These are phyloP conservation scores for Phodopus roborovskii DNA, from an alignment of 2,113 vertebrate species.

Conservation along the genomic window DNA sequence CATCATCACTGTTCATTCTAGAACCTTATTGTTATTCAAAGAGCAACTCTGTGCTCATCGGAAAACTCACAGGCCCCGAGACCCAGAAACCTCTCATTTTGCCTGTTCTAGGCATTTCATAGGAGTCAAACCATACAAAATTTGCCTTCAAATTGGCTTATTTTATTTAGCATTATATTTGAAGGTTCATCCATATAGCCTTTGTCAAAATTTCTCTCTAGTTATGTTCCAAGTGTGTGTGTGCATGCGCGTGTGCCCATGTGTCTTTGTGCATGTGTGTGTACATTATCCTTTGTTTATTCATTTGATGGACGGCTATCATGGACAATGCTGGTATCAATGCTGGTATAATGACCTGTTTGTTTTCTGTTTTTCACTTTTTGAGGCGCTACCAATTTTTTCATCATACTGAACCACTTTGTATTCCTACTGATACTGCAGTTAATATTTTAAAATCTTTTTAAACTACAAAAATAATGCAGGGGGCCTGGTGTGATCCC, in stretches of 20 bases:
- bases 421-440: not conserved
- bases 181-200: not conserved
- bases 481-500: not conserved
- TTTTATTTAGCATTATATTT: not conserved
- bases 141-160: not conserved
- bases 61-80: not conserved
- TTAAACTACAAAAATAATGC: slow-evolving; percentile 7
- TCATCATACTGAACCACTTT: not conserved
- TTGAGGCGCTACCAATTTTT: not conserved
- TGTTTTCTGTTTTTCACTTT: not conserved
- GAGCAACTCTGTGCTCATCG: not conserved
- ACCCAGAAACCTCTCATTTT: not conserved
- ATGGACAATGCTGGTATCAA: not conserved
- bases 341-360: not conserved
- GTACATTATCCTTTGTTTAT: not conserved
- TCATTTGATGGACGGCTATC: not conserved
- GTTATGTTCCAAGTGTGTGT: not conserved
- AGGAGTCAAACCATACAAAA: not conserved
- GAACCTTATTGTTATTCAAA: not conserved
- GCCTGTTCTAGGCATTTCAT: not conserved
- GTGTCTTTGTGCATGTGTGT: not conserved
- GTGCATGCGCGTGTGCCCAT: too few relatives aligned
- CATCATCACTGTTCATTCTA: not conserved
- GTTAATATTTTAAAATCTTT: not conserved
- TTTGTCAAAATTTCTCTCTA: not conserved